phyloP scores from a whole-genome alignment of 2,113 vertebrate genomes.

The Bubo blakistoni region DNA sequence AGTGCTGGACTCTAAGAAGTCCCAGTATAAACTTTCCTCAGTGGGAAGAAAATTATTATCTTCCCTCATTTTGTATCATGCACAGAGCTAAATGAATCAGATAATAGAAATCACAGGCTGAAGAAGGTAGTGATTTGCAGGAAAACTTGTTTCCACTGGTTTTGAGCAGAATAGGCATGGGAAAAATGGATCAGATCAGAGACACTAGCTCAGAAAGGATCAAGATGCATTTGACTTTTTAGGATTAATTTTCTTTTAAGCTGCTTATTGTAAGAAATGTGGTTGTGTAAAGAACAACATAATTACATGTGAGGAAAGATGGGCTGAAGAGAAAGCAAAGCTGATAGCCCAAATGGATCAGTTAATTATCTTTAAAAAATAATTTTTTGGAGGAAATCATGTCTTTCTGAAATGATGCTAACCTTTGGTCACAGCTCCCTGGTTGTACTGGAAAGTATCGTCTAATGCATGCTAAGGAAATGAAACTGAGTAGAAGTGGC shows the following conservation, averaged over 20 bases:
- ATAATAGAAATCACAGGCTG: slow-evolving; percentile 2
- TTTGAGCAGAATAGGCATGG: background rate
- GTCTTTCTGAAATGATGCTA: background rate
- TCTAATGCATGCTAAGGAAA: background rate
- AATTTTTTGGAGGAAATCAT: accelerated
- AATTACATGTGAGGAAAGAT: background rate
- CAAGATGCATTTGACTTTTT: background rate
- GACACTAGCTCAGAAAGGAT: background rate
- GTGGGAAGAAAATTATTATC: background rate
- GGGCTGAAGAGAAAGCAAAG: background rate
- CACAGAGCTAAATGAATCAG: slow-evolving; percentile 1
- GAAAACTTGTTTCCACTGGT: slow-evolving; percentile 6
- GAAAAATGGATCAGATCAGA: background rate
- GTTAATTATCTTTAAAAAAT: background rate
- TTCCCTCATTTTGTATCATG: background rate
- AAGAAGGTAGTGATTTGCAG: background rate
- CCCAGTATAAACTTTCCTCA: background rate
- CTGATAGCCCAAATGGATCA: background rate
- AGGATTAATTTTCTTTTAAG: slow-evolving; percentile 1
- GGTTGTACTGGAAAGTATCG: background rate
- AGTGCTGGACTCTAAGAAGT: background rate
- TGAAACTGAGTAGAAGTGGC: background rate
- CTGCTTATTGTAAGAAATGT: background rate
- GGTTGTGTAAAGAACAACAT: background rate
- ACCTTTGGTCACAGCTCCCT: background rate